Evolutionary conservation across 1,140 invertebrate species (phyloP), one percentile per base, ranked within the genome.

Genomic region (Caenorhabditis tropicalis): DNA sequence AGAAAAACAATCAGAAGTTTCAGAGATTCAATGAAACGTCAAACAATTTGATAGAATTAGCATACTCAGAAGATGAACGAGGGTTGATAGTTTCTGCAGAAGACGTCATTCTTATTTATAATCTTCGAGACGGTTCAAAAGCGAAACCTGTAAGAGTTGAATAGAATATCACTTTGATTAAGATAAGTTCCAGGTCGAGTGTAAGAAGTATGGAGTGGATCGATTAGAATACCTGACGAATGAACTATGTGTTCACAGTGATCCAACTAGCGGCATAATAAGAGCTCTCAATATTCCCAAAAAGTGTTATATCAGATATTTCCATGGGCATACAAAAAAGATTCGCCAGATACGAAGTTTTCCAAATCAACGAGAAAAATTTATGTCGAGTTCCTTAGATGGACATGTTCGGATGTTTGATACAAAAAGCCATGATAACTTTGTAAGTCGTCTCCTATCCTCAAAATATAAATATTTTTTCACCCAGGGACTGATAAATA

Each of bases 51-150:
- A 9, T 74, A 12, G 65, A 74, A 36, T 43, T 46, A 19, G 65
- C 65, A 31, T 46, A 74, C 43, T 74, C 65, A 24, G 65, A 43
- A 6, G 65, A 74, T 24, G 65, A 36, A 43, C 43, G 24, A 7
- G n/a, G 36, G 10, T 46, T 74, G 36, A 43, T 74, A 10, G 65
- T 74, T 10, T 74, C 65, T 21, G 65, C 65, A 24, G 36, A 39
- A 74, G 65, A 74, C n/a, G 65, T 74, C 5, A 31, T 74, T 43
- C 36, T 74, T 7, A n/a, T 74, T 2, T 74, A 74, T 31, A 29
- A 74, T 43, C 65, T 74, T 24, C 36, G n/a, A 12, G 65, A 74
- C 43, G 65, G 65, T 19, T 43, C 65, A 15, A 74, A 74, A 74
- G 36, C 9, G 15, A 74, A 74, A 74, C 29, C 65, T n/a, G 65